phyloP scores from a whole-genome alignment of 2,797 vertebrate species.

The Takifugu ocellatus region DNA sequence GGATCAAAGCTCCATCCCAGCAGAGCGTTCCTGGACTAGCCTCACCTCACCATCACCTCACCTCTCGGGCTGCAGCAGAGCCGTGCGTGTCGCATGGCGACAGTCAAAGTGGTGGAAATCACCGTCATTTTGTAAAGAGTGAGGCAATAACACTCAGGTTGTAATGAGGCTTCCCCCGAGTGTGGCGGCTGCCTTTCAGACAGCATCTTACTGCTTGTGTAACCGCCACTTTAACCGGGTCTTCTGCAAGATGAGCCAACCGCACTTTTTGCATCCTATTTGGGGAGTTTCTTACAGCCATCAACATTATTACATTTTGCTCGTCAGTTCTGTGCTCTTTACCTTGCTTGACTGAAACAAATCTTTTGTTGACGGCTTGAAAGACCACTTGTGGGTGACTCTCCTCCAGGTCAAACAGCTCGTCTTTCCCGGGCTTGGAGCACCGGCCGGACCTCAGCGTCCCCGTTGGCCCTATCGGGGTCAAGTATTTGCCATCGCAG shows the following conservation, averaged over 20 bases:
- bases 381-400: conserved; percentile 96
- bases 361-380: conserved; percentile 89
- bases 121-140: background rate
- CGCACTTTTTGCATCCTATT: too few species aligned
- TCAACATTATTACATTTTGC: too few species aligned
- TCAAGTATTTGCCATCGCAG: conserved; percentile 89
- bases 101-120: background rate
- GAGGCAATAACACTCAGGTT: background rate
- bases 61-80: too few species aligned
- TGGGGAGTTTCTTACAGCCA: too few species aligned
- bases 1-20: too few species aligned
- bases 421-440: conserved; percentile 91
- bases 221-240: too few species aligned
- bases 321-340: conserved; percentile 16
- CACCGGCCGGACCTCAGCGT: conserved; percentile 88
- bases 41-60: too few species aligned
- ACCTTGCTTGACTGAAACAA: conserved; percentile 96
- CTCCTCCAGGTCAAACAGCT: conserved; percentile 96
- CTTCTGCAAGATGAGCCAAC: too few species aligned
- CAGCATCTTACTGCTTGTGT: too few species aligned
- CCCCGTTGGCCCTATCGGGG: conserved; percentile 86
- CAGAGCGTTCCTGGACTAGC: too few species aligned
- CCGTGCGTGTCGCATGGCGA: too few species aligned
- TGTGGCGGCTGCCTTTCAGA: background rate
- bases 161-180: background rate